Evolutionary conservation across 2,797 vertebrate genomes (phyloP), one percentile per base, ranked within the genome.

Genomic region (Myiothlypis coronata): DNA sequence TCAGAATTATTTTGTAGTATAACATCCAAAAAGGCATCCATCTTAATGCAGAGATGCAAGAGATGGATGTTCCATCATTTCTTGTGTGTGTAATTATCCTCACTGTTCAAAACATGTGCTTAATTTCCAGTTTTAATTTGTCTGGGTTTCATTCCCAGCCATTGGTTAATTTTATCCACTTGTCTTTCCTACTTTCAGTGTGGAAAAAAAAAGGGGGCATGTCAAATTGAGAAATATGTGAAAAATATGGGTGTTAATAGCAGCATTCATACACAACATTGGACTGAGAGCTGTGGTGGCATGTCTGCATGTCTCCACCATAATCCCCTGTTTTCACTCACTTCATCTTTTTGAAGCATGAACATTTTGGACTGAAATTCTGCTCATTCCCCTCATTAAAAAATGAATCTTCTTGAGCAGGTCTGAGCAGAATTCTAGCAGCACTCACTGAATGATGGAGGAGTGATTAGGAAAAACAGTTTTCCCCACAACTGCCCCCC

Each of bases 101-200:
- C 21, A 27, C 24, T 60, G 55, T 63, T 76, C 65, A 86, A 90
- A 95, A 77, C 34, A n/a, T 68, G 21, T 65, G n/a, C 52, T 63
- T 91, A 10, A 27, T 84, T 95, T 95, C 79, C 89, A 86, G 49
- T 93, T 94, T 84, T 84, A 76, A 86, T 93, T 93, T 88, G 44
- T 41, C 89, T 96, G 75, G 43, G 14, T 90, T 89, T 90, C 39
- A 78, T 93, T 94, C 83, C 59, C 59, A 76, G 9, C 15, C 43
- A 32, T 56, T 76, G 35, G 39, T 86, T 93, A 93, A 93, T 94
- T 94, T 90, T 65, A 91, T 55, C 43, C 65, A 43, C 39, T 94
- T 78, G 56, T 65, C 8, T 80, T 39, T 95, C 16, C 30, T 69
- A 3, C 24, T 9, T 49, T 83, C 34, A 47, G 14, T 39, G 32